Conservation (phyloP, 30 jellyfish, hydroid and myxozoan genomes). For the Clytia hemisphaerica region DNA sequence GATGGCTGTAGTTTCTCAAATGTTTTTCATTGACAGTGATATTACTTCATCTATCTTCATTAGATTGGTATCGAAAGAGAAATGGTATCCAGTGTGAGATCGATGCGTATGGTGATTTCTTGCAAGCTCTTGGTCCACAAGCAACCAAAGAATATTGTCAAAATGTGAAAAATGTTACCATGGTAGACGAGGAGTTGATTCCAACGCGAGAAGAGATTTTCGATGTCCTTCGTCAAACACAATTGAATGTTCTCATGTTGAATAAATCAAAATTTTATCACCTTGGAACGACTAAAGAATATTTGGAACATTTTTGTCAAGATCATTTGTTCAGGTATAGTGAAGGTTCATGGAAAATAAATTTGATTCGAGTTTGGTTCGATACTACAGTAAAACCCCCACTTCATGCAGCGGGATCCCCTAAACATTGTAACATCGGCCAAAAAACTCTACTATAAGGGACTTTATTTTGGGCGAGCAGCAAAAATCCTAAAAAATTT, state of each 20-base stretch:
- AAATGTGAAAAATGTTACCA: constrained; percentile 68
- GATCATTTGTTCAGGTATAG: constrained; percentile 57
- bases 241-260: constrained; percentile 56
- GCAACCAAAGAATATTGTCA: constrained; percentile 70
- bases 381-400: too few species aligned
- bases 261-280: constrained; percentile 81
- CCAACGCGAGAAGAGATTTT: constrained; percentile 60
- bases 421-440: too few species aligned
- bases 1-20: too few species aligned
- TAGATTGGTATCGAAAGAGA: constrained; percentile 42
- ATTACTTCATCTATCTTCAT: too few species aligned
- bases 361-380: too few species aligned
- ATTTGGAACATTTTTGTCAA: constrained; percentile 65
- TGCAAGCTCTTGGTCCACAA: constrained; percentile 92
- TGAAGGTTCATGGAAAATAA: too few species aligned
- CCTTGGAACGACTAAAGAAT: constrained; percentile 84
- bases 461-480: too few species aligned
- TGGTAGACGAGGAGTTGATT: constrained; percentile 44
- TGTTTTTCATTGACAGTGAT: too few species aligned
- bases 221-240: constrained; percentile 32
- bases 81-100: constrained; percentile 65
- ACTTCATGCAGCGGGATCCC: too few species aligned
- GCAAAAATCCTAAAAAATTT: too few species aligned
- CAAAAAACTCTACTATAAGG: too few species aligned
- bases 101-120: constrained; percentile 92